Evolutionary conservation across 1,140 invertebrate genomes (phyloP), one percentile per base, ranked within the genome.

Genomic region (Hypothenemus hampei): DNA sequence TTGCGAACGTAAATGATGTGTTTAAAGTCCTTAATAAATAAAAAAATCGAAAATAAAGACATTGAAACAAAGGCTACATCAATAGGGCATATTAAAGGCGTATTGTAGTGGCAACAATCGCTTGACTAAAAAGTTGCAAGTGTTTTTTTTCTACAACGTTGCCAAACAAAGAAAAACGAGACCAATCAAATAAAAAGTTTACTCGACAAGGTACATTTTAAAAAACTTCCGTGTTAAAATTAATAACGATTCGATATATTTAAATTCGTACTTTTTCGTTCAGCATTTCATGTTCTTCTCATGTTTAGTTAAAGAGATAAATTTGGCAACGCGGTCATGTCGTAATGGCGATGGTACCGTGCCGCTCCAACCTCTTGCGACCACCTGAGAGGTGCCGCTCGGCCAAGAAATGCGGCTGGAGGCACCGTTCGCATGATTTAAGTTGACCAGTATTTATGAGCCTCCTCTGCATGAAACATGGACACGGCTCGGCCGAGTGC

Each of bases 381-480:
- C 64, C 64, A 66, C 62, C 62, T 68, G 66, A 54, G 64, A 65
- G 66, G 61, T 68, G 61, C 59, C 58, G 62, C 29, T 51, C 44
- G 26, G 20, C 26, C 57, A 54, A 55, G 59, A 68, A 65, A 66
- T 67, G 65, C 63, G 55, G 65, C 63, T 63, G 49, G 58, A 60
- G 62, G 61, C 65, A 65, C 63, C 62, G 59, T 52, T 52, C 52
- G 62, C 66, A 64, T 67, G 66, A 68, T 68, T 68, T 68, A 68
- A 67, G 67, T 57, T 66, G 64, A 52, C 54, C 58, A 26, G 61
- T 68, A 68, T 67, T 68, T 68, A 68, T 53, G 64, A 60, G 53
- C 55, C 65, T 67, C 51, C 64, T 68, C 67, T 68, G 63, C 64
- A 68, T 68, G 66, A 67, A 65, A 67, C 66, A 68, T 63, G 66